phyloP scores from a whole-genome alignment of 2,888 invertebrate genomes.

The Drosophila atripex region DNA sequence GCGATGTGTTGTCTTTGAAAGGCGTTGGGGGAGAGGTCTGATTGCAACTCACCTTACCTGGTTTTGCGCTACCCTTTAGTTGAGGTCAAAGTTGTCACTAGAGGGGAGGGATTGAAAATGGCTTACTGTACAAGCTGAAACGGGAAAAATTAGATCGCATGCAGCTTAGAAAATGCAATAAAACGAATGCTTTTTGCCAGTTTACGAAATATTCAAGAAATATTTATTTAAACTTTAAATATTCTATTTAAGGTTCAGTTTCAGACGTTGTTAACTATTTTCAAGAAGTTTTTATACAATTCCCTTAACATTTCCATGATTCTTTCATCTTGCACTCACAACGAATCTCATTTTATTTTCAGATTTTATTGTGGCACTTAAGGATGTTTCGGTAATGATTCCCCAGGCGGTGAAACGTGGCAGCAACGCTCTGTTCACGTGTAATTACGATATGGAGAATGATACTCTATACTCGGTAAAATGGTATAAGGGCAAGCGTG shows the following conservation, averaged over 20 bases:
- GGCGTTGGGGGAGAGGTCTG: conserved; percentile 8
- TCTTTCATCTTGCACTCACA: conserved; percentile 14
- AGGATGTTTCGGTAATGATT: conserved; percentile 88
- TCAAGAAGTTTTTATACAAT: neutral
- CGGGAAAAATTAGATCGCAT: neutral
- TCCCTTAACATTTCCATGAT: conserved; percentile 8
- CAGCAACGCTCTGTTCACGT: conserved; percentile 87
- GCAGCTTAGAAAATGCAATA: neutral
- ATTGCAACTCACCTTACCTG: conserved; percentile 19
- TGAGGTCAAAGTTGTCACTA: conserved; percentile 30
- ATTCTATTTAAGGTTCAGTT: neutral
- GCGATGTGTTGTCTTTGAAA: neutral
- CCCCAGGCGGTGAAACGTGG: conserved; percentile 89
- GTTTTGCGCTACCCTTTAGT: conserved; percentile 6
- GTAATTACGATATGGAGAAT: conserved; percentile 91
- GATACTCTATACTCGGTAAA: conserved; percentile 92
- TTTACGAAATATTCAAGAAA: too few relatives aligned
- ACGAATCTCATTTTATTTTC: conserved; percentile 54
- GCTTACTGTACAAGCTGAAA: conserved; percentile 18
- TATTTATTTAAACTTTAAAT: too few relatives aligned
- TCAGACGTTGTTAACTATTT: neutral
- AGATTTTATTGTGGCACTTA: conserved; percentile 84
- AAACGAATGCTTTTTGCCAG: neutral
- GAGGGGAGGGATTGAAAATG: conserved; percentile 10
- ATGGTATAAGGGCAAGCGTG: conserved; percentile 93